phyloP scores from a whole-genome alignment of 2,113 vertebrate species.

The Nyctereutes procyonoides region DNA sequence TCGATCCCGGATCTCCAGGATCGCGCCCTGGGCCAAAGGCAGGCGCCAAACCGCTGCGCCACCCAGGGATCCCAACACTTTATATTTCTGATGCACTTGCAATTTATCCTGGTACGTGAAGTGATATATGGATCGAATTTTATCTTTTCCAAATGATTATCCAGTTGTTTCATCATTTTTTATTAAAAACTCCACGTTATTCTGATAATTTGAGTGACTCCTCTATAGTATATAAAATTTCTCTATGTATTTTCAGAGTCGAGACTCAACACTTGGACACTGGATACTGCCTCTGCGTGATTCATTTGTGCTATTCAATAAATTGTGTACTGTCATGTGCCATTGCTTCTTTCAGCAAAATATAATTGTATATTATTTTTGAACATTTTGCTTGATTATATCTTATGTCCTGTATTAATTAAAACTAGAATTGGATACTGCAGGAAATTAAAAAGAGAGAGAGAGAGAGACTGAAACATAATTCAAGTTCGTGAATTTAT shows the following conservation, averaged over 20 bases:
- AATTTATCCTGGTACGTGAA: background rate
- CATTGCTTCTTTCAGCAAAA: slow-evolving; percentile 6
- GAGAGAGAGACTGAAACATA: background rate
- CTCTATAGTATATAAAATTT: background rate
- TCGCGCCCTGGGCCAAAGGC: too few relatives aligned
- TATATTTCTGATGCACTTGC: background rate
- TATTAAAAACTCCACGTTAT: background rate
- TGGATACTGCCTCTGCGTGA: background rate
- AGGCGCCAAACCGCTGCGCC: too few relatives aligned
- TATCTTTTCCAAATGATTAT: slow-evolving; percentile 3
- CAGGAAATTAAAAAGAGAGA: background rate
- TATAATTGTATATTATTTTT: background rate
- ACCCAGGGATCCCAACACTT: too few relatives aligned
- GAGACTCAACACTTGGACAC: background rate
- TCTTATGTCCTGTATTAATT: background rate
- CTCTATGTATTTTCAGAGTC: background rate
- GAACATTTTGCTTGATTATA: background rate
- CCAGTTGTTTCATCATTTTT: background rate
- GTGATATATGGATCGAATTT: background rate
- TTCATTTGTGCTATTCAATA: background rate
- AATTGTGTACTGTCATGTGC: background rate
- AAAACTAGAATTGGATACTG: background rate
- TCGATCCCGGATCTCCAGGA: too few relatives aligned
- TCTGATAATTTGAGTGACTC: background rate
- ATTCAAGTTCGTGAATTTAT: background rate